A percentile compares a stretch with the other conserved stretches of the same genome.
Conservation (phyloP, 2,888 invertebrate species). For the Mesochorus sp. region DNA sequence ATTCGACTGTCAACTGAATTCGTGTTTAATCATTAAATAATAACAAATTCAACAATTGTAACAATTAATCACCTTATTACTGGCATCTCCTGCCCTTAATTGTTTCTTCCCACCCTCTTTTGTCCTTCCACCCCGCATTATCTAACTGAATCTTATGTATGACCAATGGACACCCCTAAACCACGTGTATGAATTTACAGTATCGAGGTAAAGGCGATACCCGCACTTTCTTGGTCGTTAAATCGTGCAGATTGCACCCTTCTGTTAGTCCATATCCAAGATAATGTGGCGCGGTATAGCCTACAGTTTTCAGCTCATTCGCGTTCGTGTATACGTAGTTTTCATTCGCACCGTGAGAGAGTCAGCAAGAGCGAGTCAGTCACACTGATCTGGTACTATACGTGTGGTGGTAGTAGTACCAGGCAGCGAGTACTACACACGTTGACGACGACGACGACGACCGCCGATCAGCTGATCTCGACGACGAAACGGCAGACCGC, state of each 20-base stretch:
- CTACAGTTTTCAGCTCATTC: neutral
- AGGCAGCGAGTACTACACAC: neutral
- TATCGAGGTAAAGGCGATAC: no score
- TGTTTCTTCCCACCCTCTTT: neutral
- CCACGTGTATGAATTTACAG: no score
- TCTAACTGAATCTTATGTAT: no score
- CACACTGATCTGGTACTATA: conserved; percentile 25
- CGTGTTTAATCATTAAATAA: no score
- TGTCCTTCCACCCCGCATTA: neutral
- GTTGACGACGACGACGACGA: conserved; percentile 40
- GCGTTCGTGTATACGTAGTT: neutral
- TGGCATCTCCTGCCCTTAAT: no score
- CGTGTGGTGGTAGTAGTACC: conserved; percentile 5
- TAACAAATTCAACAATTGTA: no score
- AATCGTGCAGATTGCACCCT: no score
- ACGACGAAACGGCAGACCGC: conserved; percentile 76
- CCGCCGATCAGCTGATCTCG: conserved; percentile 72
- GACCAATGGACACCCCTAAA: no score
- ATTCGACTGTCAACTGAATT: no score
- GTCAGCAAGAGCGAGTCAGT: conserved; percentile 44
- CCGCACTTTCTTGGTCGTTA: no score
- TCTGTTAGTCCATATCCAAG: neutral
- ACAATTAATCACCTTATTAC: no score
- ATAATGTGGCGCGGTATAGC: neutral
- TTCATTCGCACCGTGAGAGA: conserved; percentile 39